Evolutionary conservation across 2,888 invertebrate species (phyloP).

Genomic region (Chrysodeixis includens): DNA sequence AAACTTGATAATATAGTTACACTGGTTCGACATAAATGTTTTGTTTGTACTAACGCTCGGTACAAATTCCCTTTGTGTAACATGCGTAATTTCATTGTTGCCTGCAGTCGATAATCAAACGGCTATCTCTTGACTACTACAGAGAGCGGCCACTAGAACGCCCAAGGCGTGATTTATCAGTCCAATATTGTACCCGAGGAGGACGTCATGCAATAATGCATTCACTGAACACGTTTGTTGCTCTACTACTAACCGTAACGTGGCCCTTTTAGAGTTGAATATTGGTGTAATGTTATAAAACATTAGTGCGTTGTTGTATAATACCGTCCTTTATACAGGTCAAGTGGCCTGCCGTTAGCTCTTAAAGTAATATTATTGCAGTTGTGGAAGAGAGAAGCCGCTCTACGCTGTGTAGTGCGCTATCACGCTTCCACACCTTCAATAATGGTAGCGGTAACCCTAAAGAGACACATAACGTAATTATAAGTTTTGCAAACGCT

Average conservation of each 20-base stretch:
- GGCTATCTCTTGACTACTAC: conserved; percentile 28
- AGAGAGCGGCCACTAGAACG: conserved; percentile 36
- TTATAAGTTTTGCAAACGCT: conserved; percentile 36
- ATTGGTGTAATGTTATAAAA: conserved; percentile 7
- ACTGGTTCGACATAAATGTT: neutral
- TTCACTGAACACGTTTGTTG: neutral
- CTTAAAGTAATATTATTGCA: too few species aligned
- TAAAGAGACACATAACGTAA: conserved; percentile 37
- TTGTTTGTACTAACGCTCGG: too few species aligned
- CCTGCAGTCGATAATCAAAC: conserved; percentile 36
- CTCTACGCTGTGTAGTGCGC: too few species aligned
- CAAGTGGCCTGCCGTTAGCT: too few species aligned
- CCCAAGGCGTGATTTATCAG: conserved; percentile 52
- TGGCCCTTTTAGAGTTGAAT: conserved; percentile 1
- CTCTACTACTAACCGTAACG: conserved; percentile 5
- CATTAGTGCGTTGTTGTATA: conserved; percentile 1
- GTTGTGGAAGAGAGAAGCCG: too few species aligned
- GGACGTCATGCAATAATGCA: neutral
- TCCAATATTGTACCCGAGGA: conserved; percentile 43
- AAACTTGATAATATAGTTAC: too few species aligned
- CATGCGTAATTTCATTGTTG: conserved; percentile 1
- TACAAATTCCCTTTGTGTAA: too few species aligned
- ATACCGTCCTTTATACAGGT: conserved; percentile 1
- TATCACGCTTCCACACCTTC: too few species aligned
- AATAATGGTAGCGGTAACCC: too few species aligned